Conservation (phyloP, 2,113 vertebrate genomes). For the Calyptomena viridis region DNA sequence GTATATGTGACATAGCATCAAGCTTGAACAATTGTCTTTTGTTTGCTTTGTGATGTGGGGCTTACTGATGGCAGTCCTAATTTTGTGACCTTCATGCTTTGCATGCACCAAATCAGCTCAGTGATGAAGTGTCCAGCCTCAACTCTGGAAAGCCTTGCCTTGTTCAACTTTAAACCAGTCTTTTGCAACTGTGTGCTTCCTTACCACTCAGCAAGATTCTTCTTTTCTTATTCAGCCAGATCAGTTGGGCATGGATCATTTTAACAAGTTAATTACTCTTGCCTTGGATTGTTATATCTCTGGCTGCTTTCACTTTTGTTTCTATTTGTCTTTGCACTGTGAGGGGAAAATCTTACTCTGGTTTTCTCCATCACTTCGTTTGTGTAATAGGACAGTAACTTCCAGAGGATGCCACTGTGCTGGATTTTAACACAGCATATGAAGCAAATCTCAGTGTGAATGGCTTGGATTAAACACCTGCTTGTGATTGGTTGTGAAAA, state of each 20-base stretch:
- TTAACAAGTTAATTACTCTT: not conserved
- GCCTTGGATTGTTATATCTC: not conserved
- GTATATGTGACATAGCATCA: not conserved
- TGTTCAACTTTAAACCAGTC: not conserved
- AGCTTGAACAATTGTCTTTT: not conserved
- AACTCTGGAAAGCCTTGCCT: not conserved
- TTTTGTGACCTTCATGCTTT: not conserved
- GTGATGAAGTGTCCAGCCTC: not conserved
- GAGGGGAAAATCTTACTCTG: not conserved
- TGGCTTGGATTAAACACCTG: not conserved
- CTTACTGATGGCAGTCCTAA: not conserved
- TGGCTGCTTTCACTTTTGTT: not conserved
- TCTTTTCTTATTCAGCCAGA: not conserved
- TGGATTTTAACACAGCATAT: not conserved
- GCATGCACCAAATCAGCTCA: not conserved
- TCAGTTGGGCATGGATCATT: not conserved
- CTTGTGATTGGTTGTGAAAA: not conserved
- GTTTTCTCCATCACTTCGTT: not conserved
- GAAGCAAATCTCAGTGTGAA: not conserved
- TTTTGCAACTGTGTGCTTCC: not conserved
- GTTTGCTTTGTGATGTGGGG: not conserved
- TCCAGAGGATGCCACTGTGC: not conserved
- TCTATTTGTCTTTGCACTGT: not conserved
- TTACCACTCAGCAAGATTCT: not conserved
- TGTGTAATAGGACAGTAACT: not conserved